Base-by-base conservation (phyloP, 1,140 invertebrate genomes). In the Babylonia areolata region DNA sequence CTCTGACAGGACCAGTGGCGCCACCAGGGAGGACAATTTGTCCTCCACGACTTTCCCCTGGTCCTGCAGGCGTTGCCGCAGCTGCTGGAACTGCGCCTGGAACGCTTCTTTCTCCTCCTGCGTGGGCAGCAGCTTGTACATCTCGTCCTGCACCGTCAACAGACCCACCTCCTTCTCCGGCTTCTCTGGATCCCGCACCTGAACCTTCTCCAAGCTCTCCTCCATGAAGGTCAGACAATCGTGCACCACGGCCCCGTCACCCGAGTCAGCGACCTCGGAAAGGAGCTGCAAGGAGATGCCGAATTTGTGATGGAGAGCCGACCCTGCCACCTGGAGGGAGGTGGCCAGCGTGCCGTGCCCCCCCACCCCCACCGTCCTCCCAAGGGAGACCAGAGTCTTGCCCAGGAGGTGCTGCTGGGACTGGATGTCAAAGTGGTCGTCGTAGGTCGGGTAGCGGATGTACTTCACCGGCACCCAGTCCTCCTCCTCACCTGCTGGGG, bases 381-480 rank as follows among this genome's bases (percentile, higher is more conserved):
- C 82, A 11, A 84, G 82, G 12, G 12, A 12, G 28, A 31, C 73
- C 35, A 93, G 83, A 17, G 92, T 92, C 73, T 93, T 93, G 0
- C 92, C 92, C 35, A 92, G 88, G 23, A 92, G 85, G 58, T 92
- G 90, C 40, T 87, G 86, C 75, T 92, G 89, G 79, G 91, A 90
- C 80, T 89, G 89, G 39, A 93, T 92, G 85, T 92, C 91, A 90
- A 93, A 92, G 84, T 93, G 92, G 84, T 93, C 92, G 84, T 93
- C 92, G 87, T 93, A 93, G 42, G 88, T 88, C 12, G 90, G 91
- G 42, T 84, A 86, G 17, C 83, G n/a, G 39, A 93, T 90, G 64
- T 90, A 88, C 39, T 86, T 86, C 31, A 92, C 89, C 35, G 87
- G 82, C 20, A 91, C 51, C 91, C 90, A 93, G 0, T 89, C 86